phyloP scores from a whole-genome alignment of 2,888 invertebrate species.

The Cotesia congregata region DNA sequence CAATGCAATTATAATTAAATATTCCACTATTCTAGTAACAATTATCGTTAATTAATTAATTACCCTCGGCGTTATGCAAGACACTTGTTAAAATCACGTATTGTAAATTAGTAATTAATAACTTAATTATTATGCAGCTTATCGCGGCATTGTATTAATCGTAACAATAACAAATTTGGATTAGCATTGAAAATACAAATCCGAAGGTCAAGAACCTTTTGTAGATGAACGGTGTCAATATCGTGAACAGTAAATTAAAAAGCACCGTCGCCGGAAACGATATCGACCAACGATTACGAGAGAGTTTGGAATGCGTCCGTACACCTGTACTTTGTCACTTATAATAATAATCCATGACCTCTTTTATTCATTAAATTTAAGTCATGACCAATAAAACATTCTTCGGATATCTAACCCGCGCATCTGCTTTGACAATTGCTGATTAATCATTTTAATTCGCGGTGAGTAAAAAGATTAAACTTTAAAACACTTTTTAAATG shows the following conservation, averaged over 20 bases:
- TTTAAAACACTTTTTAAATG: too few relatives aligned
- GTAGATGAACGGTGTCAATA: constrained; percentile 30
- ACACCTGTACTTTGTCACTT: constrained; percentile 26
- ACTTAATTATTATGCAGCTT: not conserved
- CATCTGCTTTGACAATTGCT: too few relatives aligned
- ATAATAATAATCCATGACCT: constrained; percentile 18
- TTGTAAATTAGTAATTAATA: not conserved
- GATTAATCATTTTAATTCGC: too few relatives aligned
- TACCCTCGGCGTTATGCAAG: not conserved
- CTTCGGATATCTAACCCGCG: not conserved
- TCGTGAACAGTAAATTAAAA: constrained; percentile 35
- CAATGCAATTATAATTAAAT: not conserved
- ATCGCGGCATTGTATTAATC: not conserved
- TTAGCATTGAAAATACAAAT: not conserved
- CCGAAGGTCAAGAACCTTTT: constrained; percentile 31
- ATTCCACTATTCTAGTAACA: not conserved
- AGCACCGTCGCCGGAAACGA: constrained; percentile 32
- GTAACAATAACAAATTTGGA: not conserved
- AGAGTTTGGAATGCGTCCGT: constrained; percentile 27
- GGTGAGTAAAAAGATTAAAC: too few relatives aligned
- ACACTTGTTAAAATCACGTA: not conserved
- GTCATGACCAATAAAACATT: not conserved
- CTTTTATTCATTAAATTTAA: constrained; percentile 6
- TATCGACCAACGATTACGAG: constrained; percentile 23
- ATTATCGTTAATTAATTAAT: not conserved